A percentile compares a stretch with the other conserved stretches of the same genome.
These are phyloP conservation scores for Apis laboriosa DNA, from an alignment of 1,140 invertebrate genomes.

Conservation along the genomic window DNA sequence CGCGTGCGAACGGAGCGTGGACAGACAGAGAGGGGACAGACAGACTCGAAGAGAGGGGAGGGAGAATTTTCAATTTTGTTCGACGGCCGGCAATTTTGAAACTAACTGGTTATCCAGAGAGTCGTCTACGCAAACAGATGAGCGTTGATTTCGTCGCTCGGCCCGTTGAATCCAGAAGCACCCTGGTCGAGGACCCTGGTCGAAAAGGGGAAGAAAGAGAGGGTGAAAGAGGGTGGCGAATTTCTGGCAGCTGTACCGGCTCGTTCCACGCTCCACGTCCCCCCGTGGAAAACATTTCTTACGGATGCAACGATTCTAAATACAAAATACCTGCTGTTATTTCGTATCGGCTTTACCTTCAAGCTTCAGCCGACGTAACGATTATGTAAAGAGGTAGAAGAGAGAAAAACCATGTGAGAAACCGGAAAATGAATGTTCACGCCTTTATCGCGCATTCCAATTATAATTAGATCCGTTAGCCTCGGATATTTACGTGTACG, in stretches of 20 bases:
- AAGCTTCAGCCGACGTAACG: background rate
- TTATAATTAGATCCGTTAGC: constrained; percentile 32
- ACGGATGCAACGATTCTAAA: no score
- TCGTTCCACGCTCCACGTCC: background rate
- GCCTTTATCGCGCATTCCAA: constrained; percentile 3
- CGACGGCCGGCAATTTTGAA: constrained; percentile 61
- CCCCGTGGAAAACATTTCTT: no score
- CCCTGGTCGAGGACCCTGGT: constrained; percentile 5
- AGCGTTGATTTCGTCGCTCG: constrained; percentile 58
- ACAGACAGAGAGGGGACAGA: constrained; percentile 44
- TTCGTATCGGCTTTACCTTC: background rate
- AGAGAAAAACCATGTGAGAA: background rate
- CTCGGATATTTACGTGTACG: constrained; percentile 1
- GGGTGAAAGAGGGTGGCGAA: constrained; percentile 11
- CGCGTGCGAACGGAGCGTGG: constrained; percentile 12
- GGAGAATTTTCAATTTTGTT: constrained; percentile 74
- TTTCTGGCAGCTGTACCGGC: constrained; percentile 8
- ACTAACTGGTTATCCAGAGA: constrained; percentile 61
- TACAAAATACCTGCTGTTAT: background rate
- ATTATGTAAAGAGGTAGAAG: background rate
- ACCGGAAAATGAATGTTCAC: constrained; percentile 27
- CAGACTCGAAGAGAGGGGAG: constrained; percentile 29
- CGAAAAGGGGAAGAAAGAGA: constrained; percentile 17
- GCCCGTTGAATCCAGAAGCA: constrained; percentile 37
- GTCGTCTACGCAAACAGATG: constrained; percentile 62